Conservation (phyloP, 2,888 invertebrate genomes). For the Yponomeuta malinellus region DNA sequence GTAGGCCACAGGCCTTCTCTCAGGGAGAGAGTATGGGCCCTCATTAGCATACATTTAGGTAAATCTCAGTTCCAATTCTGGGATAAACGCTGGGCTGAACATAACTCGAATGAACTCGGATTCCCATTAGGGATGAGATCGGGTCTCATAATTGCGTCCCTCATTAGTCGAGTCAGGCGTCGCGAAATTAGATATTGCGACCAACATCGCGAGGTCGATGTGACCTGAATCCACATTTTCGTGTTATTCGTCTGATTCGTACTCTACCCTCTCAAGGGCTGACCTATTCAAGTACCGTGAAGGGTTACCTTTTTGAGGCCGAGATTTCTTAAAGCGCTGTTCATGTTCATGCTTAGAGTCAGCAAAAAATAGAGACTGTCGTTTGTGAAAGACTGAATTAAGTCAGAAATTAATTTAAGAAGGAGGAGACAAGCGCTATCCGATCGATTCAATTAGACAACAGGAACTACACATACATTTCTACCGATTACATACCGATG, state of each 20-base stretch:
- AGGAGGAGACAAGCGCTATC: too few species aligned
- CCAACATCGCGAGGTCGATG: constrained; percentile 35
- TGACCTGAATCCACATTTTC: constrained; percentile 12
- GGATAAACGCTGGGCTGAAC: constrained; percentile 25
- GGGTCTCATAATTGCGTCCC: constrained; percentile 50
- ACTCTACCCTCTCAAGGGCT: neutral
- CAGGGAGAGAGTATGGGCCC: neutral
- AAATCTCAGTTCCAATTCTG: constrained; percentile 38
- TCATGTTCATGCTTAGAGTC: too few species aligned
- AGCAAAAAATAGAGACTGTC: too few species aligned
- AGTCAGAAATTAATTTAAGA: too few species aligned
- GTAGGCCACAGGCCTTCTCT: too few species aligned
- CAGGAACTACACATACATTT: too few species aligned
- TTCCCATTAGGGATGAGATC: constrained; percentile 40
- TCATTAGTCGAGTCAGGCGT: constrained; percentile 45
- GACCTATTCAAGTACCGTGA: neutral
- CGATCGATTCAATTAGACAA: too few species aligned
- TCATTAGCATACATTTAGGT: constrained; percentile 19
- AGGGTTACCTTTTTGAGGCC: neutral
- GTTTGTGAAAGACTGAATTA: too few species aligned
- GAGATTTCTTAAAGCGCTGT: too few species aligned
- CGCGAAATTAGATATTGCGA: constrained; percentile 50
- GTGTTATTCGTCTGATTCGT: constrained; percentile 12
- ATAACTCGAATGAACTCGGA: constrained; percentile 29
- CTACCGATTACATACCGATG: too few species aligned